Conservation (phyloP, 1,140 invertebrate species). For the Formica exsecta region DNA sequence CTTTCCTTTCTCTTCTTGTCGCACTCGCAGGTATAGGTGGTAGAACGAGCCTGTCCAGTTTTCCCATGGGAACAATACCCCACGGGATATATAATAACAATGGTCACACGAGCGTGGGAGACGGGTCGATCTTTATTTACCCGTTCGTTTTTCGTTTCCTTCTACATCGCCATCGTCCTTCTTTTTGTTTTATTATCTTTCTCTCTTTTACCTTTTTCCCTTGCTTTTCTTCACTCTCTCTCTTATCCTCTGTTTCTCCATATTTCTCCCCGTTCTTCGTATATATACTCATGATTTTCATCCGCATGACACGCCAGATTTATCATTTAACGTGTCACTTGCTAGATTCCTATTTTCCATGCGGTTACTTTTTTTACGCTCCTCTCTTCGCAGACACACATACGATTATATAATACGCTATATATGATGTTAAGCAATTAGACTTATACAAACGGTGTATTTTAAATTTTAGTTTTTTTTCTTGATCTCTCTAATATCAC, state of each 20-base stretch:
- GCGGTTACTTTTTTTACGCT: too few species aligned
- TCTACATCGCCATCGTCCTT: slow-evolving; percentile 51
- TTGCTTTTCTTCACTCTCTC: slow-evolving; percentile 40
- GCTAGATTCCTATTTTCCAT: slow-evolving; percentile 36
- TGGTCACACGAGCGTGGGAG: slow-evolving; percentile 81
- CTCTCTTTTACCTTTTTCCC: slow-evolving; percentile 18
- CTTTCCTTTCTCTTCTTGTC: slow-evolving; percentile 45
- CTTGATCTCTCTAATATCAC: too few species aligned
- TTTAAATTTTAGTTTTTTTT: too few species aligned
- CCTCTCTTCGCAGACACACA: too few species aligned
- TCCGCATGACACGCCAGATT: slow-evolving; percentile 64
- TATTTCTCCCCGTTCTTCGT: slow-evolving; percentile 2
- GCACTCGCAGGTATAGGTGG: slow-evolving; percentile 71
- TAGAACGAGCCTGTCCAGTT: slow-evolving; percentile 81
- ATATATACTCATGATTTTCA: slow-evolving; percentile 24
- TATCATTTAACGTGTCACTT: slow-evolving; percentile 58
- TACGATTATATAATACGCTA: too few species aligned
- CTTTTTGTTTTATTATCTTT: slow-evolving; percentile 16
- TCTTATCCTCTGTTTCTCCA: not conserved
- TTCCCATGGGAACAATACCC: slow-evolving; percentile 84
- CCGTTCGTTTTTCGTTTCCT: slow-evolving; percentile 73
- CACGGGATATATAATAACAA: slow-evolving; percentile 83
- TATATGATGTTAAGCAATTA: too few species aligned
- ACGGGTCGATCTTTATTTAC: slow-evolving; percentile 82
- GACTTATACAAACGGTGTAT: too few species aligned